Evolutionary conservation across 2,888 invertebrate species (phyloP), one percentile per base, ranked within the genome.

Genomic region (Synergus itoensis): DNA sequence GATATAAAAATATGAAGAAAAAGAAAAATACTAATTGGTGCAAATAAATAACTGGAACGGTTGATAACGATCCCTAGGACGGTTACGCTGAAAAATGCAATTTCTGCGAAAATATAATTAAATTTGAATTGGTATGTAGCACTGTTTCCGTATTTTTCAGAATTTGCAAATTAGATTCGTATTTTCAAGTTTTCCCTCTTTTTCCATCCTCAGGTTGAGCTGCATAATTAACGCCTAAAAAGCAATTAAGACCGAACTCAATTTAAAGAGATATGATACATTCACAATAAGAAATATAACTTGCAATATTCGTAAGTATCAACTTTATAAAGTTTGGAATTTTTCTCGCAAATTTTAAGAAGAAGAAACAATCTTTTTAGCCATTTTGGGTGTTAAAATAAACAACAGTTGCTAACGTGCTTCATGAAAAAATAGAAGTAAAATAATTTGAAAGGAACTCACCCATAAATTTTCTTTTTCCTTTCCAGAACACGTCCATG

Each of bases 71-170:
- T 67, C 40, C 18, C n/a, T 43, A 43, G 40, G 67, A 43, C n/a
- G 40, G n/a, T 21, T 3, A n/a, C 43, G 21, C 18, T 67, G 43
- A 67, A 21, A 67, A 67, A 43, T 18, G 18, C 43, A 67, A 12
- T 18, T 18, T 45, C 18, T 41, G 14, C 67, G 40, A 18, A 67
- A 67, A 16, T 40, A 64, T 64, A 45, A 67, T 43, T 67, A 43
- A 43, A 67, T 67, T 43, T 43, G 11, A 67, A 67, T 67, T 67
- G 41, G n/a, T n/a, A 65, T 67, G 21, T 18, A 36, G 40, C 64
- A n/a, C 41, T 64, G 16, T n/a, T 64, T 40, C n/a, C 4, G n/a
- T 12, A 67, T n/a, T n/a, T 18, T 41, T 18, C 21, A 67, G 18
- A 43, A 43, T 43, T 45, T 43, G 53, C n/a, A n/a, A 53, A 53